Evolutionary conservation across 2,888 invertebrate genomes (phyloP).

Genomic region (Melanargia galathea): DNA sequence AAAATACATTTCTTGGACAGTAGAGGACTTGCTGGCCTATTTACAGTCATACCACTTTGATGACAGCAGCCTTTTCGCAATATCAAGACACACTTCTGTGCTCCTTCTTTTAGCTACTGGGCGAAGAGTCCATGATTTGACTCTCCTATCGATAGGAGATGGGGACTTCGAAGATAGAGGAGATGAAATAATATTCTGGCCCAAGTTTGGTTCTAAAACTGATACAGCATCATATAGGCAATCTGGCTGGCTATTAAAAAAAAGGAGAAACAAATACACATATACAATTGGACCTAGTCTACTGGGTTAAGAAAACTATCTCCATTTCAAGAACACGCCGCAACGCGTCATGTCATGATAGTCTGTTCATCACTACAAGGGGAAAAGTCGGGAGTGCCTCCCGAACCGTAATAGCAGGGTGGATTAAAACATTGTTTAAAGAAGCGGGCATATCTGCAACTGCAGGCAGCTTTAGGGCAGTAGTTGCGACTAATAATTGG

Average conservation of each 20-base stretch:
- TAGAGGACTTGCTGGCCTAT: conserved; percentile 17
- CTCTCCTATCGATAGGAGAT: conserved; percentile 14
- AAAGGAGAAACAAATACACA: not conserved
- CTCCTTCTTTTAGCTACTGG: conserved; percentile 32
- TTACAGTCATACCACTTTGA: conserved; percentile 7
- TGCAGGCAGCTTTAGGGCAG: conserved; percentile 34
- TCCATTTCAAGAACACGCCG: not conserved
- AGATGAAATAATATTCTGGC: too few relatives aligned
- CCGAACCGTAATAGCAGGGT: too few relatives aligned
- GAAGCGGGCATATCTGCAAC: conserved; percentile 29
- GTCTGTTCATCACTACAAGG: conserved; percentile 28
- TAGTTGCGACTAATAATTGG: conserved; percentile 27
- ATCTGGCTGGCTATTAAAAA: conserved; percentile 22
- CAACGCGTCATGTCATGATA: not conserved
- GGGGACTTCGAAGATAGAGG: too few relatives aligned
- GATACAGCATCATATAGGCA: conserved; percentile 26
- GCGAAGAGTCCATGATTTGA: conserved; percentile 34
- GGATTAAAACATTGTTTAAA: too few relatives aligned
- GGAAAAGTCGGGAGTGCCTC: too few relatives aligned
- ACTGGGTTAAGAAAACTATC: conserved; percentile 2
- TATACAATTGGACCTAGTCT: not conserved
- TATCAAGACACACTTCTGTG: conserved; percentile 24
- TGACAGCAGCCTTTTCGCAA: conserved; percentile 26
- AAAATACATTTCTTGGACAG: conserved; percentile 23
- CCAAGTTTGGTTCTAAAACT: conserved; percentile 40